Conservation (phyloP, 1,140 invertebrate species). For the Pteromalus puparum region DNA sequence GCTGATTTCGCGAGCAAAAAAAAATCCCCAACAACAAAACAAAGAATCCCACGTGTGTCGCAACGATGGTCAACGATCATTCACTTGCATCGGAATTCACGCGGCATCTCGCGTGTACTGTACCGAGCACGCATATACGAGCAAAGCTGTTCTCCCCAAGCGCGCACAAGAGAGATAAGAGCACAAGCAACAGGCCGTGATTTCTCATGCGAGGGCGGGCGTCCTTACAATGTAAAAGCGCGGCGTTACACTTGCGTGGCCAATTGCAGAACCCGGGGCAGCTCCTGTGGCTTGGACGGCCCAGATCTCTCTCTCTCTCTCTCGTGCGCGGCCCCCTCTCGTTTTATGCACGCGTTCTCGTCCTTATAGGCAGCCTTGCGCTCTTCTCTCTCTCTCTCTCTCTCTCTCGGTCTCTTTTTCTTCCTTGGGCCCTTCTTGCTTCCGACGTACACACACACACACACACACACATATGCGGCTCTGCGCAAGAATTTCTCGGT, state of each 20-base stretch:
- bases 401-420: constrained; percentile 55
- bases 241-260: constrained; percentile 68
- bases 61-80: constrained; percentile 8
- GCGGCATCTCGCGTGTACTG: constrained; percentile 1
- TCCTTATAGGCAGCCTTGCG: constrained; percentile 28
- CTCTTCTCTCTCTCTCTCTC: not conserved
- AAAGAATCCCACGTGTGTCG: not conserved
- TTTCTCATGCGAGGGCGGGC: constrained; percentile 67
- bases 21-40: not conserved
- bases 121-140: not conserved
- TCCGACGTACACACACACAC: constrained; percentile 36
- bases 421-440: constrained; percentile 46
- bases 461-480: not conserved
- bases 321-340: constrained; percentile 43
- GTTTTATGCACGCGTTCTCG: not conserved
- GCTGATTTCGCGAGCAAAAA: not conserved
- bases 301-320: too few species aligned
- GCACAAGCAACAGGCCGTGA: constrained; percentile 14
- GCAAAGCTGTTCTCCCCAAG: not conserved
- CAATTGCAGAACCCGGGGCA: constrained; percentile 65
- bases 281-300: constrained; percentile 60
- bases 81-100: not conserved
- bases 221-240: constrained; percentile 70
- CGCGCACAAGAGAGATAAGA: not conserved
- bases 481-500: constrained; percentile 51